These are phyloP conservation scores for Xanthostigma xanthostigma DNA, from an alignment of 2,888 invertebrate genomes.

Conservation along the genomic window DNA sequence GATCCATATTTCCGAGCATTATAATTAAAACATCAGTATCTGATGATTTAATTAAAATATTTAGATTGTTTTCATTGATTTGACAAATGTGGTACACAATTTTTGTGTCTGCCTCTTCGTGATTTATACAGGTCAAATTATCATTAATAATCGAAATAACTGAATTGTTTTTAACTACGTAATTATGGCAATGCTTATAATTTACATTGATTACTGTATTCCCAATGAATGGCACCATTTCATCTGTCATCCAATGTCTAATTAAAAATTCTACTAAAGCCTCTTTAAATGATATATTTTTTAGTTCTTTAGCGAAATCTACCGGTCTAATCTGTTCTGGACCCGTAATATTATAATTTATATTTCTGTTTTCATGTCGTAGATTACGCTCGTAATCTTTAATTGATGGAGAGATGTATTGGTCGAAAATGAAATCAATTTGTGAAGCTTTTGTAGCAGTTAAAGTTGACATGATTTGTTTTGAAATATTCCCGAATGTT, in stretches of 20 bases:
- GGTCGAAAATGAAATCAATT: background rate
- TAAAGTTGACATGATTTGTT: slow-evolving; percentile 11
- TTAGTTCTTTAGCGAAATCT: slow-evolving; percentile 2
- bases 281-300: slow-evolving; percentile 7
- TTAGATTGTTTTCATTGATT: background rate
- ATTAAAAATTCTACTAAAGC: slow-evolving; percentile 7
- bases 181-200: too few relatives aligned
- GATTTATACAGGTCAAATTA: background rate
- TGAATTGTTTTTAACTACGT: too few relatives aligned
- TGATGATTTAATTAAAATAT: background rate
- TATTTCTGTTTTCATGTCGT: background rate
- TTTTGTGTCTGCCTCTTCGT: background rate
- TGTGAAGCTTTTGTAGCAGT: background rate
- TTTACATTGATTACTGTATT: too few relatives aligned
- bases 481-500: slow-evolving; percentile 6
- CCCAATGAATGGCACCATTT: too few relatives aligned
- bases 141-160: background rate
- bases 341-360: slow-evolving; percentile 5
- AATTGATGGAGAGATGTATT: slow-evolving; percentile 5
- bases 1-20: background rate
- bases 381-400: slow-evolving; percentile 5
- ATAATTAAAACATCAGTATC: slow-evolving; percentile 1
- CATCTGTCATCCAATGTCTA: too few relatives aligned
- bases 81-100: background rate
- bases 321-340: slow-evolving; percentile 5